Base-by-base conservation (phyloP, 1,140 invertebrate genomes). In the Drosophila sturtevanti region DNA sequence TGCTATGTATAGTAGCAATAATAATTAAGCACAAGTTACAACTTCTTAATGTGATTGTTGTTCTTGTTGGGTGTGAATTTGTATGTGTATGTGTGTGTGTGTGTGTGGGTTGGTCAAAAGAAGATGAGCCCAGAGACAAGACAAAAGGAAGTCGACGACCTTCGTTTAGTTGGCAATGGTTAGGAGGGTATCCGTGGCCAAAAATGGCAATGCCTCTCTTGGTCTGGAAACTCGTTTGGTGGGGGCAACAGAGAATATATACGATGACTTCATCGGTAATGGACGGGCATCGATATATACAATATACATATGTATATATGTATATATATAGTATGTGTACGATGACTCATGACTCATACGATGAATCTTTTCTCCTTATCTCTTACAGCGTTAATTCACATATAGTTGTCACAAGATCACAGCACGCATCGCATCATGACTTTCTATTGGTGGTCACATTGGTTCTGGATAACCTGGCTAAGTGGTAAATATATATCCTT, bases 391-490 rank as follows among this genome's bases (percentile, higher is more conserved):
- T 74, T 58, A 59, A 56, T 56, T 63, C 27, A 37, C 55, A 51
- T 51, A 61, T 74, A 68, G 76, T 82, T 51, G 52, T 38, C 59
- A 22, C 67, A 79, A 84, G 67, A 84, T 89, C 76, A 68, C 72
- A 87, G 62, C 54, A 90, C 85, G 86, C 68, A 70, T 44, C 73
- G 72, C 92, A 93, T 93, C 93, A 95, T 95, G 94, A 95, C 94
- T 92, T 93, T 94, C 72, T 94, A 95, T 91, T 95, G 94, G 94
- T 95, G 94, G 94, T 95, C 94, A 92, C 94, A 95, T 90, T 95
- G 94, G 94, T 95, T 95, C 91, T 95, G 94, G 94, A 94, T 95
- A 93, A 95, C 94, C 72, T 68, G 64, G 21, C 64, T 90, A 18
- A 69, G 69, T 48, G 85, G 90, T 91, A 54, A 75, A 81, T 64